Percentiles rank a stretch among this genome's conserved stretches.
Conservation (phyloP, 2,888 invertebrate genomes). For the Dorcus parallelipipedus region DNA sequence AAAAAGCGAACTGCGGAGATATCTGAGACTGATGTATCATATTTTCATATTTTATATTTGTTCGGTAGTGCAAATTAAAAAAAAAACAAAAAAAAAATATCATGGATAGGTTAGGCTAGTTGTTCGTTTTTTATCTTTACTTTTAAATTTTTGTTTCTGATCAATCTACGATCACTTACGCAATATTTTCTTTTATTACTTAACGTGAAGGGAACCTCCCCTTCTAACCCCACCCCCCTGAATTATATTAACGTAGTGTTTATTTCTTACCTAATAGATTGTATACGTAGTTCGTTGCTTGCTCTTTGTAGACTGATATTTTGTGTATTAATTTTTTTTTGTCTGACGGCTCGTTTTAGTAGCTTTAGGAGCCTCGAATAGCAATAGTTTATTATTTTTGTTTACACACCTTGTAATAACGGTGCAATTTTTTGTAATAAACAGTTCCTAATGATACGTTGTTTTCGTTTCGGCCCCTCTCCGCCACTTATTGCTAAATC, state of each 20-base stretch:
- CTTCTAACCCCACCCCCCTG: neutral
- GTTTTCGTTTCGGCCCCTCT: neutral
- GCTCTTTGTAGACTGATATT: slow-evolving; percentile 4
- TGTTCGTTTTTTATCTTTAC: no score
- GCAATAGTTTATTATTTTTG: slow-evolving; percentile 15
- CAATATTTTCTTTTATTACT: no score
- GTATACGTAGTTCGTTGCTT: slow-evolving; percentile 13
- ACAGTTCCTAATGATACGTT: slow-evolving; percentile 25
- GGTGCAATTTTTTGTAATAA: slow-evolving; percentile 32
- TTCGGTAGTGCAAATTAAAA: neutral
- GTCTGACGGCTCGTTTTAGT: neutral
- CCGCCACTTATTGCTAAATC: neutral
- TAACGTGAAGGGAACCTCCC: no score
- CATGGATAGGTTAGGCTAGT: no score
- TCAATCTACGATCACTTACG: no score
- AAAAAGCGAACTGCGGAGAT: slow-evolving; percentile 12
- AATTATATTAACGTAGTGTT: neutral
- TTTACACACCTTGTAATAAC: slow-evolving; percentile 25
- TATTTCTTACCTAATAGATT: slow-evolving; percentile 7
- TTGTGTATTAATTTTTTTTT: slow-evolving; percentile 5
- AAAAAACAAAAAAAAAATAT: slow-evolving; percentile 1
- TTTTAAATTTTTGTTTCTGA: no score
- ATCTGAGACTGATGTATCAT: slow-evolving; percentile 18
- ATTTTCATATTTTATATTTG: neutral
- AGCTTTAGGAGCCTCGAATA: slow-evolving; percentile 5